Conservation (phyloP, 1,140 invertebrate genomes). For the Aplysia californica region DNA sequence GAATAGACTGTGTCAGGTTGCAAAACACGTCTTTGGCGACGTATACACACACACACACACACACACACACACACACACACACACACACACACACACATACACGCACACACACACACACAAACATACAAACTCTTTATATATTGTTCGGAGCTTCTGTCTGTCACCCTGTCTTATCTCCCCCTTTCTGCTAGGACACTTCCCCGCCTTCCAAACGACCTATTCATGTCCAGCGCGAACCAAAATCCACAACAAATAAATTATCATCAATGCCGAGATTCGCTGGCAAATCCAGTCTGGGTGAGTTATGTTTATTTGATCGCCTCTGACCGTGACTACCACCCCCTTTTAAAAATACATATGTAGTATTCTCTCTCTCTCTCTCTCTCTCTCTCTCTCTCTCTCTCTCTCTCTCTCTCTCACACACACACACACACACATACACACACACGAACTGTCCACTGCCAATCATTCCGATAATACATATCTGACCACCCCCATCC, state of each 20-base stretch:
- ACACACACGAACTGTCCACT: too few relatives aligned
- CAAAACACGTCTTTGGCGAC: too few relatives aligned
- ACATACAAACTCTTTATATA: not conserved
- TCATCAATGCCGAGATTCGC: too few relatives aligned
- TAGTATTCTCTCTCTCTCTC: not conserved
- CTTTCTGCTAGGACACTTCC: not conserved
- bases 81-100: slow-evolving; percentile 4
- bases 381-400: not conserved
- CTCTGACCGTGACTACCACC: not conserved
- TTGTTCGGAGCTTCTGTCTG: not conserved
- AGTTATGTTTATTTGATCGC: not conserved
- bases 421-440: not conserved
- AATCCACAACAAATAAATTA: not conserved
- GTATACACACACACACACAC: slow-evolving; percentile 5
- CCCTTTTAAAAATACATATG: not conserved
- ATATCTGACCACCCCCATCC: not conserved
- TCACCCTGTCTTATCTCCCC: not conserved
- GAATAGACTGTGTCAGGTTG: too few relatives aligned
- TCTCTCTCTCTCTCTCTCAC: not conserved
- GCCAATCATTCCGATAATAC: not conserved
- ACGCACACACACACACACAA: not conserved
- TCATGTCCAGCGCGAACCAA: not conserved
- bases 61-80: slow-evolving; percentile 12
- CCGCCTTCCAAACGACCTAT: not conserved
- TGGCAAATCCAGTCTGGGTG: not conserved